Percentiles rank a stretch among this genome's conserved stretches.
These are phyloP conservation scores for Dinocampus coccinellae DNA, from an alignment of 2,888 invertebrate genomes.

Conservation along the genomic window DNA sequence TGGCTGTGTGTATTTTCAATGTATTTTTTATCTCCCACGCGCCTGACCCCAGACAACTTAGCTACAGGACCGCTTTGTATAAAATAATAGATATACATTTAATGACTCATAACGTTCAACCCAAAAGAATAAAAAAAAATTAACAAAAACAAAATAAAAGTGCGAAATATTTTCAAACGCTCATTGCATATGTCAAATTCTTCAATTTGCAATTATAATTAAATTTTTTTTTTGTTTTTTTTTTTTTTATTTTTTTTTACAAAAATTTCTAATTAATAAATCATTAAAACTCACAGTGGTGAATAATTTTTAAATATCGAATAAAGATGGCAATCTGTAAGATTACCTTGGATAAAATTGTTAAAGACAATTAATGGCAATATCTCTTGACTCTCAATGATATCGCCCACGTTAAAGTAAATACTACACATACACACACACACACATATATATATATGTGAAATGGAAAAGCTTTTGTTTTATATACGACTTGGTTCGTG, in stretches of 20 bases:
- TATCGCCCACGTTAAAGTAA: neutral
- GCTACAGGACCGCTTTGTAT: neutral
- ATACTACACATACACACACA: no score
- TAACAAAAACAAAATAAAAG: no score
- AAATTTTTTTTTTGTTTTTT: no score
- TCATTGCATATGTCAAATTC: no score
- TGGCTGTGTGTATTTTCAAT: slow-evolving; percentile 39
- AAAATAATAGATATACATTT: neutral
- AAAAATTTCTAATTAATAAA: neutral
- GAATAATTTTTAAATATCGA: neutral
- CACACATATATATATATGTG: no score
- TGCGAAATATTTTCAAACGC: neutral
- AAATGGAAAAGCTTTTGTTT: slow-evolving; percentile 43
- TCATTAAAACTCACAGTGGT: neutral
- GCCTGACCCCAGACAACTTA: slow-evolving; percentile 16
- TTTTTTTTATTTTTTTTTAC: no score
- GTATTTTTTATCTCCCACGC: slow-evolving; percentile 42
- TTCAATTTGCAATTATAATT: neutral
- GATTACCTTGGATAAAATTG: neutral
- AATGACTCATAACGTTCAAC: neutral
- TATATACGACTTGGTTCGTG: slow-evolving; percentile 57
- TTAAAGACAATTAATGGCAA: neutral
- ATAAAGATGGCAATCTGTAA: neutral
- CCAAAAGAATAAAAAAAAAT: neutral
- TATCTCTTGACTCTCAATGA: neutral